Conservation (phyloP, 1,140 invertebrate genomes). For the Eueides isabella region DNA sequence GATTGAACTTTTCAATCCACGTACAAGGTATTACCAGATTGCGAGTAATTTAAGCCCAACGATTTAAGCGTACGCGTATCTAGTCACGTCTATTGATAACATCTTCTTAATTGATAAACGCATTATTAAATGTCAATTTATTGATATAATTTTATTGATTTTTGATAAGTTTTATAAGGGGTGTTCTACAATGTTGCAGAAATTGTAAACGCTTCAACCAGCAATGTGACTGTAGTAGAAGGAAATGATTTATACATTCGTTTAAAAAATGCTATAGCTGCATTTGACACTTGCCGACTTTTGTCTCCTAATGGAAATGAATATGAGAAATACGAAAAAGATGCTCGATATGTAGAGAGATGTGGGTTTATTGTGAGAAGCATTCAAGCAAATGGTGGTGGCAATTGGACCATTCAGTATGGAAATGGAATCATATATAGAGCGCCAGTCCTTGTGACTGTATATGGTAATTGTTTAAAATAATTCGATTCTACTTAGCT, state of each 20-base stretch:
- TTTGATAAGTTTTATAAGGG: background rate
- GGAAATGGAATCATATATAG: conserved; percentile 52
- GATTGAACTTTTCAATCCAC: conserved; percentile 52
- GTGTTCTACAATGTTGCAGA: conserved; percentile 49
- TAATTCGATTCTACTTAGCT: too few species aligned
- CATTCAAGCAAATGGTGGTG: conserved; percentile 42
- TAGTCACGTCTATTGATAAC: conserved; percentile 59
- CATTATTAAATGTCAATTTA: conserved; percentile 14
- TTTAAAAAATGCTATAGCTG: conserved; percentile 47
- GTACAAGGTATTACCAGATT: conserved; percentile 58
- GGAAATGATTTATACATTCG: conserved; percentile 58
- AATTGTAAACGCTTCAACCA: conserved; percentile 48
- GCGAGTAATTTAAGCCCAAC: conserved; percentile 39
- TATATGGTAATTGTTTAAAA: conserved; percentile 52
- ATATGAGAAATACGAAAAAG: conserved; percentile 33
- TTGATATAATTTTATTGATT: background rate
- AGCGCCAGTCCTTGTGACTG: conserved; percentile 49
- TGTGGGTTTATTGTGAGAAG: conserved; percentile 57
- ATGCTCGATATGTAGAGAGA: conserved; percentile 28
- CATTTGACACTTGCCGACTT: conserved; percentile 55
- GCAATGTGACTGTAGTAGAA: conserved; percentile 50
- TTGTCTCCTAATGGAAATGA: conserved; percentile 46
- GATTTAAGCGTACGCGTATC: conserved; percentile 44
- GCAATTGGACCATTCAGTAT: conserved; percentile 60
- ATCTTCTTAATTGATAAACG: conserved; percentile 43